A percentile compares a stretch with the other conserved stretches of the same genome.
These are phyloP conservation scores for Melanchra persicariae DNA, from an alignment of 2,888 invertebrate species.

Conservation along the genomic window DNA sequence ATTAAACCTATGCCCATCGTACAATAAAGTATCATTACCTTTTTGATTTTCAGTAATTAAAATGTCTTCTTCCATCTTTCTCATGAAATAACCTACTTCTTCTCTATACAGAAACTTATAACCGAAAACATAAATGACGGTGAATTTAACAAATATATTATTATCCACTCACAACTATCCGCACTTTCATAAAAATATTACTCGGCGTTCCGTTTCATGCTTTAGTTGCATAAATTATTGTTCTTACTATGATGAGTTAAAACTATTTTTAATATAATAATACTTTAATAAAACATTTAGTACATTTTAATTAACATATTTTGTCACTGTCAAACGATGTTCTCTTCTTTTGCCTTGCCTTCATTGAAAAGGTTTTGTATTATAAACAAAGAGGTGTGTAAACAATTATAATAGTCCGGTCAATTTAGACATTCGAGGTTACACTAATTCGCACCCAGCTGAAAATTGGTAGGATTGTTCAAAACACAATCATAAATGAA, in stretches of 20 bases:
- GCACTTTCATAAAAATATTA: conserved; percentile 30
- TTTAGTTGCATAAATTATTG: conserved; percentile 10
- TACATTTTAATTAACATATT: too few relatives aligned
- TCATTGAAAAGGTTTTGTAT: conserved; percentile 19
- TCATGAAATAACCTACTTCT: conserved; percentile 23
- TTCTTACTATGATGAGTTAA: background rate
- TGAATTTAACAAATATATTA: conserved; percentile 11
- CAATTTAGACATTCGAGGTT: too few relatives aligned
- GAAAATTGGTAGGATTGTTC: too few relatives aligned
- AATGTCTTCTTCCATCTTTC: conserved; percentile 16
- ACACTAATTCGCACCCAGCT: too few relatives aligned
- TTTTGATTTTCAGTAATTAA: conserved; percentile 11
- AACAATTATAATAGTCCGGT: too few relatives aligned
- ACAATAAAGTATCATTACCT: conserved; percentile 19
- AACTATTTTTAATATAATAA: too few relatives aligned
- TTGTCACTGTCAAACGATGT: conserved; percentile 6
- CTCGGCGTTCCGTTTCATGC: conserved; percentile 20
- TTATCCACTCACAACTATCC: conserved; percentile 23
- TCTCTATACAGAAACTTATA: conserved; percentile 9
- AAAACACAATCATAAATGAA: too few relatives aligned
- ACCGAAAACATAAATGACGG: conserved; percentile 8
- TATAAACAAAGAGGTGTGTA: conserved; percentile 12
- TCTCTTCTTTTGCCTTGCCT: conserved; percentile 18
- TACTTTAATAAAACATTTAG: too few relatives aligned
- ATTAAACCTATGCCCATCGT: conserved; percentile 20